A percentile compares a stretch with the other conserved stretches of the same genome.
phyloP scores from a whole-genome alignment of 2,888 invertebrate species.

The Tetragnatha montana region DNA sequence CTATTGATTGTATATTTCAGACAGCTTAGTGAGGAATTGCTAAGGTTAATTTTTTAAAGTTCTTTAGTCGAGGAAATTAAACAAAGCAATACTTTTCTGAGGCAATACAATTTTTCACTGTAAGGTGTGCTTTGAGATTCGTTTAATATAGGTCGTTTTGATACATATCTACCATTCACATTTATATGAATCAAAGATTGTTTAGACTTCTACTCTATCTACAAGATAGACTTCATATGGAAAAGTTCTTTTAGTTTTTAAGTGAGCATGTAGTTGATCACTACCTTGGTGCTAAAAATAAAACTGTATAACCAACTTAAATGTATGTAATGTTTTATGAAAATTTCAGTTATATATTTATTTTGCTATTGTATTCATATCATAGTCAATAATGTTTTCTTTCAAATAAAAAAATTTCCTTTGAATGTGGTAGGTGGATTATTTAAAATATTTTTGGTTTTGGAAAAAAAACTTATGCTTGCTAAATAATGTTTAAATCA shows the following conservation, averaged over 20 bases:
- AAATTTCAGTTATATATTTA: not conserved
- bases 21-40: constrained; percentile 10
- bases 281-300: not conserved
- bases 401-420: not conserved
- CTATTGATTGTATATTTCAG: constrained; percentile 22
- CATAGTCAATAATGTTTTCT: not conserved
- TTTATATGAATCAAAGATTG: not conserved
- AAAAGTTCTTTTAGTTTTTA: not conserved
- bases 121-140: constrained; percentile 3
- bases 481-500: not conserved
- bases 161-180: constrained; percentile 1
- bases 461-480: too few species aligned
- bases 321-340: not conserved
- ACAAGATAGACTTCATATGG: too few species aligned
- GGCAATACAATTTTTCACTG: not conserved
- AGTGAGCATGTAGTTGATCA: not conserved
- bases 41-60: constrained; percentile 6
- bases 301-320: not conserved
- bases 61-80: not conserved
- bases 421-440: not conserved
- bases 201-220: too few species aligned
- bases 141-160: constrained; percentile 1
- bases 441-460: not conserved
- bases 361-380: not conserved
- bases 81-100: not conserved